These are phyloP conservation scores for Sylvilagus floridanus DNA, from an alignment of 2,797 vertebrate species.

Conservation along the genomic window DNA sequence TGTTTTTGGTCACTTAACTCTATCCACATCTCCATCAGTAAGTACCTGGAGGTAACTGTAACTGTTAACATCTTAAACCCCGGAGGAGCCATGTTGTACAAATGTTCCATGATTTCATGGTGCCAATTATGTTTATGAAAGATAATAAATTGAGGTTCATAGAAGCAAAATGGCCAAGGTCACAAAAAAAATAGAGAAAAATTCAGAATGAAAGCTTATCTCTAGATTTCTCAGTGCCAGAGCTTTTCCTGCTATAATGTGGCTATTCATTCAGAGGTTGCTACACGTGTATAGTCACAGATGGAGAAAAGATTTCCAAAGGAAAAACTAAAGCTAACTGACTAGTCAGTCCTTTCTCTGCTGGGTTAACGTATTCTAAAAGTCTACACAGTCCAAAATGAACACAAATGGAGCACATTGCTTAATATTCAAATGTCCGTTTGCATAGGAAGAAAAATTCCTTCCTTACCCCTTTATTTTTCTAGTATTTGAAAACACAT, in stretches of 20 bases:
- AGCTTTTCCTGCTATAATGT: background rate
- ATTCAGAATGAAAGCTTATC: background rate
- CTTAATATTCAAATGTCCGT: background rate
- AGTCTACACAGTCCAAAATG: background rate
- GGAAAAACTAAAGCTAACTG: background rate
- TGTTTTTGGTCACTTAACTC: background rate
- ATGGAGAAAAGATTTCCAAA: background rate
- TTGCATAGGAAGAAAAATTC: background rate
- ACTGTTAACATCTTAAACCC: background rate
- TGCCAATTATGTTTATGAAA: background rate
- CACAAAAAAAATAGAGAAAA: background rate
- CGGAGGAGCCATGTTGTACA: background rate
- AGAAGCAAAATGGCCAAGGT: background rate
- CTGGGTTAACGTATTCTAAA: background rate
- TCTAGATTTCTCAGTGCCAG: background rate
- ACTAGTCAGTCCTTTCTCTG: background rate
- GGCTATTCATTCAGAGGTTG: background rate
- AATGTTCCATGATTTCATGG: background rate
- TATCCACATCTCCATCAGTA: background rate
- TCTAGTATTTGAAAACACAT: slow-evolving; percentile 7
- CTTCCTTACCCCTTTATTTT: slow-evolving; percentile 16
- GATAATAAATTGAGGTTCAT: background rate
- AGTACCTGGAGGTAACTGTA: background rate
- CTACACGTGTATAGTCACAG: background rate
- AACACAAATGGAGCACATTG: background rate